Evolutionary conservation across 2,797 vertebrate genomes (phyloP).

Genomic region (Diplodus puntazzo): DNA sequence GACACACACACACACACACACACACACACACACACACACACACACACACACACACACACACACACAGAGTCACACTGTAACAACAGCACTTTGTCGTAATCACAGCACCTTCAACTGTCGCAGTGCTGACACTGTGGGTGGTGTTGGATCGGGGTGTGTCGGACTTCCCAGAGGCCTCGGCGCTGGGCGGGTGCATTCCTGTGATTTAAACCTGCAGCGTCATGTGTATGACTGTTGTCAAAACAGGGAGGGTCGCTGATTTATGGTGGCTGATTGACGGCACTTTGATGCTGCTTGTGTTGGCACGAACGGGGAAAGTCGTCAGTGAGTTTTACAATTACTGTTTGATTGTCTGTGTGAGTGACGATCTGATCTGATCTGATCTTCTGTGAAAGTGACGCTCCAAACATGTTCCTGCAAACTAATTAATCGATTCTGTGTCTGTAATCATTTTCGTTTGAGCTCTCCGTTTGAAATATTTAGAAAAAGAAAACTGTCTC

Average conservation of each 20-base stretch:
- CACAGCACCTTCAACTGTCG: slow-evolving; percentile 23
- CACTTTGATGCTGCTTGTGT: neutral
- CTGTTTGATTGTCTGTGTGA: neutral
- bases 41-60: no score
- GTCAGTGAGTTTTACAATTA: neutral
- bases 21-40: no score
- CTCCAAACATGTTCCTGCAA: neutral
- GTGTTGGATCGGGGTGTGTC: slow-evolving; percentile 55
- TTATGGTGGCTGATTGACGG: neutral
- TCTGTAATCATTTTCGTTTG: neutral
- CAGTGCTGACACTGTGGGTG: neutral
- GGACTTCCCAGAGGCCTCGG: slow-evolving; percentile 52
- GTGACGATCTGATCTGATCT: neutral
- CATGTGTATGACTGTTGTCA: slow-evolving; percentile 39
- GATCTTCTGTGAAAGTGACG: no score
- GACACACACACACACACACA: neutral
- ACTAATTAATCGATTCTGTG: neutral
- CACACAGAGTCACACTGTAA: slow-evolving; percentile 12
- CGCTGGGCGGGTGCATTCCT: slow-evolving; percentile 51
- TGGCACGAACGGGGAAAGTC: neutral
- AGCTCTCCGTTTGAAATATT: neutral
- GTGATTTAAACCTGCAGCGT: slow-evolving; percentile 55
- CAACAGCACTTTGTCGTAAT: slow-evolving; percentile 40
- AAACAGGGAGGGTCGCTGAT: slow-evolving; percentile 35
- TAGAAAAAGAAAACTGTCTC: no score